Evolutionary conservation across 2,113 vertebrate species (phyloP), one percentile per base, ranked within the genome.

Genomic region (Sterrhoptilus dennistouni): DNA sequence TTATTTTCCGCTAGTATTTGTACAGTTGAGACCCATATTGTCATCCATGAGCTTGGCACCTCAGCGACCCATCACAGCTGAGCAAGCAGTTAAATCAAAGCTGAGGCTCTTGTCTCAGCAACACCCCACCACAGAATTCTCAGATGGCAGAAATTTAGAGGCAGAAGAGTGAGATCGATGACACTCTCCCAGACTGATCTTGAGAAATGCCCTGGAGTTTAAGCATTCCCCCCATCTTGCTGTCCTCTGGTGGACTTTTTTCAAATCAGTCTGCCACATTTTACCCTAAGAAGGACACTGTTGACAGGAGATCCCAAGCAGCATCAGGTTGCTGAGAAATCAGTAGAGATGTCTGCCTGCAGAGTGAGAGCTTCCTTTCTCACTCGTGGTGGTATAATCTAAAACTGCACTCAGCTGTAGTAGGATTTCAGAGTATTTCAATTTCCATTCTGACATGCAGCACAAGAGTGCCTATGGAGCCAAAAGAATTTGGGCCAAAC

Each of bases 401-500:
- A 71, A 94, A 90, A 42, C 15, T 29, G 29, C 25, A 69, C n/a
- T 63, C 42, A 47, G 33, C 33, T 49, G 5, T 25, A 65, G 24
- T 8, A 80, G 50, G 59, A 76, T 91, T 90, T 74, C 64, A 87
- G 70, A 85, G 25, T 11, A 76, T 82, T 87, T 91, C 44, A 47
- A 13, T 82, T 94, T 87, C 38, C 6, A 2, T 74, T 89, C 70
- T 3, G 5, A 74, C 81, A 57, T 12, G 54, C 44, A 89, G 82
- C 66, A 90, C 64, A 77, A 47, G 22, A 86, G n/a, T 44, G 64
- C 29, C 59, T 80, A 63, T 61, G 70, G 59, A 95, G 78, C 81
- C 89, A 95, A 65, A 93, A 76, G 45, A 80, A 82, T 72, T 83
- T 59, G 31, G 64, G 75, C 75, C 91, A 96, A 94, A 92, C 90